These are phyloP conservation scores for Echiichthys vipera DNA, from an alignment of 2,797 vertebrate species.

Conservation along the genomic window DNA sequence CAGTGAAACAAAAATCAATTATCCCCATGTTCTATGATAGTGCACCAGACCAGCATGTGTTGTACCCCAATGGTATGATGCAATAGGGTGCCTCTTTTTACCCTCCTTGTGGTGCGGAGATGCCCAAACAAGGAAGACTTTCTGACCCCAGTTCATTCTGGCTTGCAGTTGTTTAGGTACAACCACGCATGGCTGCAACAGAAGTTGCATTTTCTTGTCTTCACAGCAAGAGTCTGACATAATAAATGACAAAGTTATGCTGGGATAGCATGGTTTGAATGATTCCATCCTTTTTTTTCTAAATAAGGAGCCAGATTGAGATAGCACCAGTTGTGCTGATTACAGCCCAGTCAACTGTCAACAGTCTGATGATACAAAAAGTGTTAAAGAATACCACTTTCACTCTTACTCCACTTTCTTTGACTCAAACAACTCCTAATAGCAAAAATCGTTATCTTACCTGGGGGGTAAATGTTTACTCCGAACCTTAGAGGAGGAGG, in stretches of 20 bases:
- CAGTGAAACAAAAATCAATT: too few species aligned
- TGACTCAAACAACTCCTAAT: slow-evolving; percentile 39
- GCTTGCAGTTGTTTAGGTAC: not conserved
- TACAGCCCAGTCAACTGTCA: slow-evolving; percentile 15
- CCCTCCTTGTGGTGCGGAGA: not conserved
- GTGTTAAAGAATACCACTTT: slow-evolving; percentile 1
- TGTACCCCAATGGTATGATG: too few species aligned
- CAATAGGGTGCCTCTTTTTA: too few species aligned
- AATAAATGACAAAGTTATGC: not conserved
- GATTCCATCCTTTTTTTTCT: not conserved
- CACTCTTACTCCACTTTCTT: slow-evolving; percentile 12
- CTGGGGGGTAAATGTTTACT: slow-evolving; percentile 8
- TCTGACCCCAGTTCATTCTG: not conserved
- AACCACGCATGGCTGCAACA: not conserved
- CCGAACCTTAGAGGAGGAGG: not conserved
- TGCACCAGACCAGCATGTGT: too few species aligned
- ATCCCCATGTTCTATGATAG: too few species aligned
- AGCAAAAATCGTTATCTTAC: slow-evolving; percentile 53
- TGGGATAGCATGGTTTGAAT: not conserved
- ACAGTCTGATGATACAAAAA: slow-evolving; percentile 1
- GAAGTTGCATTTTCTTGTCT: not conserved
- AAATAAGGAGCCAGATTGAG: slow-evolving; percentile 11
- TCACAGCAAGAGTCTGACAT: not conserved
- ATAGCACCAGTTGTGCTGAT: slow-evolving; percentile 30
- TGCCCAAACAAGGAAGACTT: not conserved